phyloP scores from a whole-genome alignment of 2,888 invertebrate genomes.

The Phorcus lineatus region DNA sequence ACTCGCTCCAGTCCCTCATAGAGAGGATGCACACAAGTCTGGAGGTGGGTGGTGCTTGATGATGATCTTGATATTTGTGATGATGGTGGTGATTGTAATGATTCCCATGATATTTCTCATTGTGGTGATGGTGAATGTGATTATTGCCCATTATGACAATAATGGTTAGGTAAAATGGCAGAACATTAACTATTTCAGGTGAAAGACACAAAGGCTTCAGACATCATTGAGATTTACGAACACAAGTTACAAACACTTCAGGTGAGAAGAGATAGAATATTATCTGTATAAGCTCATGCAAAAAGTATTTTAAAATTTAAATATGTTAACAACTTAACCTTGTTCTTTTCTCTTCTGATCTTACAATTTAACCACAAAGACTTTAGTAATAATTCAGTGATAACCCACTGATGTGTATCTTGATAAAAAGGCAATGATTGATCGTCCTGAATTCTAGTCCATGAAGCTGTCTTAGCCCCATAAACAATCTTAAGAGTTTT shows the following conservation, averaged over 20 bases:
- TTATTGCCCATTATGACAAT: too few species aligned
- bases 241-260: conserved; percentile 70
- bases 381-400: too few species aligned
- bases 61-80: not conserved
- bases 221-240: conserved; percentile 72
- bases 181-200: conserved; percentile 52
- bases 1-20: conserved; percentile 62
- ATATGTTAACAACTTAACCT: too few species aligned
- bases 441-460: too few species aligned
- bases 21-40: conserved; percentile 67
- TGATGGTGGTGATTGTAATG: not conserved
- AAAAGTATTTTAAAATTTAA: too few species aligned
- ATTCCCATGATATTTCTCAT: not conserved
- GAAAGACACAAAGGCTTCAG: conserved; percentile 66
- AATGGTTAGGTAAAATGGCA: not conserved
- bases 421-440: too few species aligned
- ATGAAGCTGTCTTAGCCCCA: too few species aligned
- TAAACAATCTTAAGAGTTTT: too few species aligned
- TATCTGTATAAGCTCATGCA: not conserved
- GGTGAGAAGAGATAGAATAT: conserved; percentile 43
- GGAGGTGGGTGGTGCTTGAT: conserved; percentile 54
- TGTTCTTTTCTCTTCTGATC: too few species aligned
- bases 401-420: too few species aligned
- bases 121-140: too few species aligned
- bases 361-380: too few species aligned